Evolutionary conservation across 1,140 invertebrate genomes (phyloP), one percentile per base, ranked within the genome.

Genomic region (Solenopsis invicta): DNA sequence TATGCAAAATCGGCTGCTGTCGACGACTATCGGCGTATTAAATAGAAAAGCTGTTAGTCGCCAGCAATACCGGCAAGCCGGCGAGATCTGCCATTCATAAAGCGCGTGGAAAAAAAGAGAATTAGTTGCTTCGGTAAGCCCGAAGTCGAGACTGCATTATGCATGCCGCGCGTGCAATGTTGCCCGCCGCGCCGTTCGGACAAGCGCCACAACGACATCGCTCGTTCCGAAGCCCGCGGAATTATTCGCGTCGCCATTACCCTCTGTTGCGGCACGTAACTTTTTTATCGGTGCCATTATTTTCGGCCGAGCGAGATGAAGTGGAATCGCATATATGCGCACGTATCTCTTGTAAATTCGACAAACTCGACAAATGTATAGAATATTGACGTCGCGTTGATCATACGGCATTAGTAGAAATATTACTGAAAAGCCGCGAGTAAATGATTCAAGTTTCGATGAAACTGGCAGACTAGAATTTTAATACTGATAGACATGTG

Each of bases 251-350:
- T 61, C 34, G 66, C 34, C 18, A 48, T 54, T 80, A n/a, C 4
- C 29, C 24, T 71, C 29, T 69, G 37, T 74, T 48, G 41, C 52
- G 24, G 69, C 69, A 84, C 69, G 54, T 84, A 75, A 84, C 45
- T 62, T 84, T 84, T 84, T 75, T 84, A 75, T 61, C 41, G 69
- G 13, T 24, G 66, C 41, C 69, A 74, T 84, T 84, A 84, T 84
- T 84, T 75, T 61, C 24, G 24, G 41, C 1, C 66, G 41, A 62
- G 67, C 18, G 67, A 59, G 52, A 48, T 61, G 34, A 37, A 61
- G 45, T 21, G 54, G 69, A 50, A 64, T 48, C 12, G 54, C 21
- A 45, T 48, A 64, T 41, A 18, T 16, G 50, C 21, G 54, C 80
- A 75, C 69, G 80, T 84, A n/a, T 16, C 41, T 24, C 69, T 84